These are phyloP conservation scores for Panopea generosa DNA, from an alignment of 2,888 invertebrate genomes.

Conservation along the genomic window DNA sequence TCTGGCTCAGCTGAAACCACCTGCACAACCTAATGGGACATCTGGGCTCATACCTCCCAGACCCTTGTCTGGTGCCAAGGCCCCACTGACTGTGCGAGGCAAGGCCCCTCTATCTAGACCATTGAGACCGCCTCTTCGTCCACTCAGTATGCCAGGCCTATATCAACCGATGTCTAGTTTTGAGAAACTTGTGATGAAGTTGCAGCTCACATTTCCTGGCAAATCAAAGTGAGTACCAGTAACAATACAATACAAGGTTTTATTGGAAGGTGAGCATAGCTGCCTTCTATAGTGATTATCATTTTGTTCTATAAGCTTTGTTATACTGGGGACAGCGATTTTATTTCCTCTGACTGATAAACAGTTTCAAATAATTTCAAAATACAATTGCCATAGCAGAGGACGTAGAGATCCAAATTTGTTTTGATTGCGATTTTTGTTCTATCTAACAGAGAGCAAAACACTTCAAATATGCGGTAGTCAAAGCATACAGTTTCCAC, in stretches of 20 bases:
- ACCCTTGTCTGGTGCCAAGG: slow-evolving; percentile 32
- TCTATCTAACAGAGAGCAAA: too few species aligned
- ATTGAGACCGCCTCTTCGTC: slow-evolving; percentile 20
- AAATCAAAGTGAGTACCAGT: slow-evolving; percentile 62
- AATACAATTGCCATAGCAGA: too few species aligned
- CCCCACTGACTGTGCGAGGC: slow-evolving; percentile 26
- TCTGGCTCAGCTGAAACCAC: slow-evolving; percentile 13
- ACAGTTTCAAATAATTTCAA: too few species aligned
- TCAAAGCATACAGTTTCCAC: too few species aligned
- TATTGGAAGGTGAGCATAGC: too few species aligned
- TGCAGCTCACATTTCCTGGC: slow-evolving; percentile 66
- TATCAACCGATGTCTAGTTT: slow-evolving; percentile 67
- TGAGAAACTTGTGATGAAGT: slow-evolving; percentile 67
- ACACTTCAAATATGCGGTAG: too few species aligned
- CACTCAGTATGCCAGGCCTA: slow-evolving; percentile 15
- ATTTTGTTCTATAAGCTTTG: too few species aligned
- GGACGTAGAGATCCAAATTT: too few species aligned
- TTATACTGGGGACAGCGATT: too few species aligned
- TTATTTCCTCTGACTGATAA: too few species aligned
- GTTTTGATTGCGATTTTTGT: too few species aligned
- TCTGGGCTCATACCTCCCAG: slow-evolving; percentile 17
- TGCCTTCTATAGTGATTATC: too few species aligned
- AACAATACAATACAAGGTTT: neutral
- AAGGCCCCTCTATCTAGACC: slow-evolving; percentile 8
- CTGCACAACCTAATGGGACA: neutral